Percentiles rank a stretch among this genome's conserved stretches.
phyloP scores from a whole-genome alignment of 2,113 vertebrate species.

The Brachypteracias leptosomus region DNA sequence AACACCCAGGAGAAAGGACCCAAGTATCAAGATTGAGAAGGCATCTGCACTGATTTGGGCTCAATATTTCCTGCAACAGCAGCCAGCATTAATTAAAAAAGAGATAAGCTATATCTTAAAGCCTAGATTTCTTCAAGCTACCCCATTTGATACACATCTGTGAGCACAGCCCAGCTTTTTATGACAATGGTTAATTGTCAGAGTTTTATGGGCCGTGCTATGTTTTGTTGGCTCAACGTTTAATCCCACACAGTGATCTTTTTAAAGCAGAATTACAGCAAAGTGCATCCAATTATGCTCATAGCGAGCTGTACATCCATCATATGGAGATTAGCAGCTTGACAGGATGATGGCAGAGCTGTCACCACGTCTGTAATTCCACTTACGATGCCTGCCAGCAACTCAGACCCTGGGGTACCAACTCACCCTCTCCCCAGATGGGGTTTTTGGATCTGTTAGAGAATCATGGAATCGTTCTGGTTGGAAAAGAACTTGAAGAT shows the following conservation, averaged over 20 bases:
- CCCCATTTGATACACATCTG: background rate
- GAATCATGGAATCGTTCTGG: background rate
- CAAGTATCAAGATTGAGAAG: background rate
- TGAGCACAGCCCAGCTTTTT: background rate
- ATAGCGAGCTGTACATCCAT: background rate
- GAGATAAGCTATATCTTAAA: background rate
- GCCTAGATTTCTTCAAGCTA: background rate
- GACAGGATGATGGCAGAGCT: background rate
- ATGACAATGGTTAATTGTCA: background rate
- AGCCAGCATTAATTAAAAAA: background rate
- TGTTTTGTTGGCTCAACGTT: background rate
- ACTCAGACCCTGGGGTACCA: background rate
- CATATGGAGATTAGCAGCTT: background rate
- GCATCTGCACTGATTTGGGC: background rate
- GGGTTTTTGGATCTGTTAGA: background rate
- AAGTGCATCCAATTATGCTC: conserved; percentile 8
- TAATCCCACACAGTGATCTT: background rate
- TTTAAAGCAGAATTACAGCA: background rate
- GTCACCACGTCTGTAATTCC: background rate
- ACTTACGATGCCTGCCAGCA: background rate
- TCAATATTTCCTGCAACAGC: background rate
- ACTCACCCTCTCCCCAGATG: background rate
- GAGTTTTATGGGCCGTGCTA: background rate
- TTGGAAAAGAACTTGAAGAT: background rate
- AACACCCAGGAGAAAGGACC: background rate